Conservation (phyloP, 2,888 invertebrate genomes). For the Cryptus armator region DNA sequence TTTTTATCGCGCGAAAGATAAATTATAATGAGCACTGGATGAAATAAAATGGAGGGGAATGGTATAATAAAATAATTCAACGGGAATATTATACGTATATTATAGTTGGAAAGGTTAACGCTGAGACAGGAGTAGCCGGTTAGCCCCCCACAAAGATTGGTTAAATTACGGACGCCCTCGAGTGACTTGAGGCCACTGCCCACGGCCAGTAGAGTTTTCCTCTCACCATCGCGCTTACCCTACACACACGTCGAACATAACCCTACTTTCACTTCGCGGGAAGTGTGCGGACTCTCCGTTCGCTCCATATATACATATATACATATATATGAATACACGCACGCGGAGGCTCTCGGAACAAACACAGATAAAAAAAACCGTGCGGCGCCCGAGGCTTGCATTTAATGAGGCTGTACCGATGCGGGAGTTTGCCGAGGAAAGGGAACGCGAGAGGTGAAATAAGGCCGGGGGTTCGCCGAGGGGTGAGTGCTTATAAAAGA, state of each 20-base stretch:
- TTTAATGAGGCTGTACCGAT: slow-evolving; percentile 73
- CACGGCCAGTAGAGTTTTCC: slow-evolving; percentile 25
- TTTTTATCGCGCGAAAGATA: neutral
- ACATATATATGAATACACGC: slow-evolving; percentile 16
- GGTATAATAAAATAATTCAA: neutral
- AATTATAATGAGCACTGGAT: neutral
- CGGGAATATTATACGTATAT: neutral
- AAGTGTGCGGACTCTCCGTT: slow-evolving; percentile 28
- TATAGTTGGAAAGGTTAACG: slow-evolving; percentile 12
- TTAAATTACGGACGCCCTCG: slow-evolving; percentile 51
- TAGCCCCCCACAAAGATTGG: slow-evolving; percentile 38
- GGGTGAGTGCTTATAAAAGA: slow-evolving; percentile 32
- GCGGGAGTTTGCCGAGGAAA: slow-evolving; percentile 39
- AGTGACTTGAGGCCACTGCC: slow-evolving; percentile 46
- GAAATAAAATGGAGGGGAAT: neutral
- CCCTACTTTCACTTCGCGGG: slow-evolving; percentile 3
- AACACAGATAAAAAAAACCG: slow-evolving; percentile 72
- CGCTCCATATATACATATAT: slow-evolving; percentile 1
- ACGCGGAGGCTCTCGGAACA: slow-evolving; percentile 36
- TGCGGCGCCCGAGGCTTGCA: slow-evolving; percentile 71
- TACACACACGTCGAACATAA: slow-evolving; percentile 36
- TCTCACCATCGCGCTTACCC: slow-evolving; percentile 18
- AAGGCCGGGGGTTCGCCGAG: slow-evolving; percentile 35
- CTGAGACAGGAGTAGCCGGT: slow-evolving; percentile 18
- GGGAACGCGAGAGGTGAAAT: slow-evolving; percentile 22